These are phyloP conservation scores for Rhipidura dahli DNA, from an alignment of 2,113 vertebrate genomes.

Conservation along the genomic window DNA sequence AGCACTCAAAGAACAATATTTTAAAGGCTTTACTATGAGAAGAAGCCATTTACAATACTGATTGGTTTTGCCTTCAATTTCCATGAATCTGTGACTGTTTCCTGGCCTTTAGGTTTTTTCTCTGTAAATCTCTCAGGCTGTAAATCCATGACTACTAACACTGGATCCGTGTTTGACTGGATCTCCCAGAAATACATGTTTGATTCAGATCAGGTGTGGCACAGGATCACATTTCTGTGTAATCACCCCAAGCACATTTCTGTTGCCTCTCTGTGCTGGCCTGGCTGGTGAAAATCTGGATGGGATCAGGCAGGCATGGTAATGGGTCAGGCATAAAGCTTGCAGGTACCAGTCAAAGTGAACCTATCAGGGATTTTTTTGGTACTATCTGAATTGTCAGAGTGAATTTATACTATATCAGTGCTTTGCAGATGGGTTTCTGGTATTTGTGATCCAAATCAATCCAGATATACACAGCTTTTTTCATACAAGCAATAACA, in stretches of 20 bases:
- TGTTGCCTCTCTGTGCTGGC: background rate
- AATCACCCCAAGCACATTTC: background rate
- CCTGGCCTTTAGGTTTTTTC: background rate
- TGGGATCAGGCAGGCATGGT: background rate
- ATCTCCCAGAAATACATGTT: constrained; percentile 10
- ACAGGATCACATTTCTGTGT: background rate
- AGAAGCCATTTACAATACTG: background rate
- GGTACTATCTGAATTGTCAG: background rate
- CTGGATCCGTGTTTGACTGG: background rate
- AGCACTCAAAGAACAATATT: background rate
- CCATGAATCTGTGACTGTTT: background rate
- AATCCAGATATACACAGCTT: background rate
- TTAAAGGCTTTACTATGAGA: background rate
- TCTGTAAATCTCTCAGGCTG: background rate
- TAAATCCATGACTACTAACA: background rate
- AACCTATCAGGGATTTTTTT: background rate
- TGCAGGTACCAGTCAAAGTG: background rate
- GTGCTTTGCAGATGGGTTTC: background rate
- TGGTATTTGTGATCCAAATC: background rate
- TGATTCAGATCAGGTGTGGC: constrained; percentile 1
- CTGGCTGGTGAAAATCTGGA: background rate
- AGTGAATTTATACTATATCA: background rate
- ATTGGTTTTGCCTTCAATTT: background rate
- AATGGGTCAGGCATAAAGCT: background rate
- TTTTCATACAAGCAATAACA: background rate